Base-by-base conservation (phyloP, 2,888 invertebrate genomes). In the Abrostola triplasia region DNA sequence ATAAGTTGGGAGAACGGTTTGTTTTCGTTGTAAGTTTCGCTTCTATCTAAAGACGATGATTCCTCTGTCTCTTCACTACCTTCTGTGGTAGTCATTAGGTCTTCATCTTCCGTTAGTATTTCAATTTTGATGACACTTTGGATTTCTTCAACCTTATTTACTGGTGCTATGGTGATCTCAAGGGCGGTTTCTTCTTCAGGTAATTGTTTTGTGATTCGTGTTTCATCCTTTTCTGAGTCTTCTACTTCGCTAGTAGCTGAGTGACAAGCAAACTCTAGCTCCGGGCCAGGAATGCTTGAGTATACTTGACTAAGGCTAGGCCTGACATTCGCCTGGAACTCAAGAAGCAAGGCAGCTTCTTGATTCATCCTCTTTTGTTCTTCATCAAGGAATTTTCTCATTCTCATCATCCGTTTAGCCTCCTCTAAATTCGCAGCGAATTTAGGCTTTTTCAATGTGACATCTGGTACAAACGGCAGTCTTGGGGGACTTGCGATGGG, bases 391-490 rank as follows among this genome's bases (percentile, higher is more conserved):
- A 96, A 95, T 71, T 95, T 96, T 6, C 96, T 90, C 84, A 96
- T 95, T 87, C 96, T 96, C 95, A 96, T 96, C 57, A 96, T 87
- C 74, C 95, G 95, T 77, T 95, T 95, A 0, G 96, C 96, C 90
- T 97, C 97, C 75, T 95, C 94, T 49, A 96, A 93, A 85, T 96
- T 97, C 0, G 96, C 96, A 0, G 96, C 96, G 63, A 96, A 95
- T 90, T 96, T 97, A 0, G 96, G 96, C 83, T 97, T 97, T 71
- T 95, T 96, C 37, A 95, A 79, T 11, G 95, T 95, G 0, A 95
- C 88, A 53, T 94, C 93, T n/a, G 93, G 92, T 0, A 93, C 92
- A 61, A 93, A 93, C 1, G 93, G 90, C 11, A 93, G 67, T 41
- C 92, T 81, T 2, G 92, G 91, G 0, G 93, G 92, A 0, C 89